Percentiles rank a stretch among this genome's conserved stretches.
These are phyloP conservation scores for Argentina silus DNA, from an alignment of 2,797 vertebrate genomes.

Conservation along the genomic window DNA sequence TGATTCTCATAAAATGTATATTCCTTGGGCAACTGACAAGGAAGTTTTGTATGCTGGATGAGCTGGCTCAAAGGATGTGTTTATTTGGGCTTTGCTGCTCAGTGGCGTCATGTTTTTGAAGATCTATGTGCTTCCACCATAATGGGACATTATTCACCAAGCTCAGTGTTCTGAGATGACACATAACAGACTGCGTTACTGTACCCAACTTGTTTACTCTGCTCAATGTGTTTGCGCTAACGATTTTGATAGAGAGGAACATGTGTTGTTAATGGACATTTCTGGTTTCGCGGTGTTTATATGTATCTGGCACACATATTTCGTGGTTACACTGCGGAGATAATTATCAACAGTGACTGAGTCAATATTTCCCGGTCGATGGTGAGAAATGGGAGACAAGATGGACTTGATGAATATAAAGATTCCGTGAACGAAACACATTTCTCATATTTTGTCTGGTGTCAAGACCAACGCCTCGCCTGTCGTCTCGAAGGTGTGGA, in stretches of 20 bases:
- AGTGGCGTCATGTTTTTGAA: neutral
- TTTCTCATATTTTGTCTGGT: neutral
- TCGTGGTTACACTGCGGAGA: neutral
- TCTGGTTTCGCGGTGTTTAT: too few species aligned
- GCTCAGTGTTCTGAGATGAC: too few species aligned
- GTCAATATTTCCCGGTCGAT: constrained; percentile 13
- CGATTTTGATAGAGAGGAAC: too few species aligned
- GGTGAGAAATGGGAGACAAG: neutral
- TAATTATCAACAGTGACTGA: neutral
- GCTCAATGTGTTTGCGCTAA: too few species aligned
- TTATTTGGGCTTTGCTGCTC: neutral
- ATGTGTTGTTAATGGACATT: too few species aligned
- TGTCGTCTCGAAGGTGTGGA: too few species aligned
- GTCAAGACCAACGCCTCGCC: neutral
- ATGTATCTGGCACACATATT: too few species aligned
- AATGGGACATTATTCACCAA: too few species aligned
- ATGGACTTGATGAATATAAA: constrained; percentile 15
- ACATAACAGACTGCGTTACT: too few species aligned
- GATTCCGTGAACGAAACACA: neutral
- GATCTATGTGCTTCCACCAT: too few species aligned
- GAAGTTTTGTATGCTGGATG: neutral
- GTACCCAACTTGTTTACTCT: too few species aligned
- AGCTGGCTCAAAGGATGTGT: neutral
- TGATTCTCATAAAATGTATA: neutral
- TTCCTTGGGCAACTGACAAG: neutral